Evolutionary conservation across 2,797 vertebrate species (phyloP).

Genomic region (Coilia nasus): DNA sequence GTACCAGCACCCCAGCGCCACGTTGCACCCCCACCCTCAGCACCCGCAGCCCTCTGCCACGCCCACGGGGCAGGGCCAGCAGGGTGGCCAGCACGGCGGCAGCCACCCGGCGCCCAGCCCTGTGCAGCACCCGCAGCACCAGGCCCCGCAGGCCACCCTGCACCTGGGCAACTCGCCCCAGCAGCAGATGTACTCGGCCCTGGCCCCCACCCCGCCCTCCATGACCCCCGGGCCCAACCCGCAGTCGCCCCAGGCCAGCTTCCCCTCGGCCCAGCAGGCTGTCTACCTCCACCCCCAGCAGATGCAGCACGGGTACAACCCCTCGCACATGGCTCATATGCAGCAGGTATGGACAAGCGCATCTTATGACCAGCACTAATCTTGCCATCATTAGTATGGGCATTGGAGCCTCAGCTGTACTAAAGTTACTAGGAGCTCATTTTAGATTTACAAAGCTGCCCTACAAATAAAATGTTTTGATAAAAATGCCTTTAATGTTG

Average conservation of each 20-base stretch:
- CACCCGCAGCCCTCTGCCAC: conserved; percentile 97
- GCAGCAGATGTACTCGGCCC: conserved; percentile 94
- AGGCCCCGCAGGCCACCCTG: conserved; percentile 90
- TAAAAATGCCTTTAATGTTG: no score
- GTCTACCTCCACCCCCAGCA: conserved; percentile 97
- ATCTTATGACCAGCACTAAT: background rate
- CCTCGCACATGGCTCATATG: conserved; percentile 95
- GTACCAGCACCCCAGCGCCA: conserved; percentile 90
- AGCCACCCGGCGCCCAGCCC: conserved; percentile 94
- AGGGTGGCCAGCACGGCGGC: conserved; percentile 88
- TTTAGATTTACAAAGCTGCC: no score
- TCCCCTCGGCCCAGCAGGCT: conserved; percentile 92
- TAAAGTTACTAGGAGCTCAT: no score
- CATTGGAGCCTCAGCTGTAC: no score
- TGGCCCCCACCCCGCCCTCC: conserved; percentile 93
- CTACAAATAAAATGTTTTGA: no score
- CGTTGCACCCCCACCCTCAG: conserved; percentile 89
- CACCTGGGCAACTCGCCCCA: conserved; percentile 92
- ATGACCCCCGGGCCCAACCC: conserved; percentile 96
- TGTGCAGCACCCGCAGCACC: conserved; percentile 94
- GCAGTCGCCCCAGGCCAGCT: conserved; percentile 95
- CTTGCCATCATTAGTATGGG: background rate
- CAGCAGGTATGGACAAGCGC: conserved; percentile 82
- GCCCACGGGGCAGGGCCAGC: conserved; percentile 91
- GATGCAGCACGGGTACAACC: conserved; percentile 95